phyloP scores from a whole-genome alignment of 1,140 invertebrate genomes.

The Cyphomyrmex costatus region DNA sequence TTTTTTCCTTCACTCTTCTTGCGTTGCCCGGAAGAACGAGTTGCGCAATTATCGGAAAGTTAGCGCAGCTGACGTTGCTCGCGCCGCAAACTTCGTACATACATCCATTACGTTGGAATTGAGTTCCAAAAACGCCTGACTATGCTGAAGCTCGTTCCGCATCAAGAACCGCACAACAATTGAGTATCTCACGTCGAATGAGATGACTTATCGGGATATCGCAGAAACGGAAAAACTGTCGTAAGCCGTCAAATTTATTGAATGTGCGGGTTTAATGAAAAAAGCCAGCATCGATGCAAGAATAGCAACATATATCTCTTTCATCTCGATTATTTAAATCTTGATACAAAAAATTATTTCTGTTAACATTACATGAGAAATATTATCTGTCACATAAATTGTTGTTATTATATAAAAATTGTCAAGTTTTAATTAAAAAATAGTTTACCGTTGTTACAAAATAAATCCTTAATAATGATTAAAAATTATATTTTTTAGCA shows the following conservation, averaged over 20 bases:
- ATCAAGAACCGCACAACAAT: neutral
- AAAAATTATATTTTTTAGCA: neutral
- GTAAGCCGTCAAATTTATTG: slow-evolving; percentile 1
- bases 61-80: slow-evolving; percentile 11
- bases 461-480: neutral
- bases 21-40: neutral
- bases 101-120: slow-evolving; percentile 35
- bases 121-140: slow-evolving; percentile 28
- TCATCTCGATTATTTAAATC: neutral
- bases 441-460: neutral
- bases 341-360: neutral
- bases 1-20: neutral
- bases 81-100: slow-evolving; percentile 8
- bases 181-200: neutral
- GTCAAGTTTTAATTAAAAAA: neutral
- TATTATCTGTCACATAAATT: neutral
- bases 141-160: neutral
- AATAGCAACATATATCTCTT: neutral
- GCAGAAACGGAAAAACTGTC: neutral
- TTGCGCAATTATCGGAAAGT: slow-evolving; percentile 47
- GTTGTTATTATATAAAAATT: neutral
- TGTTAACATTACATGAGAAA: too few species aligned
- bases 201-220: slow-evolving; percentile 5
- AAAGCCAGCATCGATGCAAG: neutral
- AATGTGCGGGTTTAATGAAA: neutral